These are phyloP conservation scores for Apostichopus californicus DNA, from an alignment of 35 echinoderm and acorn worm species.

Conservation along the genomic window DNA sequence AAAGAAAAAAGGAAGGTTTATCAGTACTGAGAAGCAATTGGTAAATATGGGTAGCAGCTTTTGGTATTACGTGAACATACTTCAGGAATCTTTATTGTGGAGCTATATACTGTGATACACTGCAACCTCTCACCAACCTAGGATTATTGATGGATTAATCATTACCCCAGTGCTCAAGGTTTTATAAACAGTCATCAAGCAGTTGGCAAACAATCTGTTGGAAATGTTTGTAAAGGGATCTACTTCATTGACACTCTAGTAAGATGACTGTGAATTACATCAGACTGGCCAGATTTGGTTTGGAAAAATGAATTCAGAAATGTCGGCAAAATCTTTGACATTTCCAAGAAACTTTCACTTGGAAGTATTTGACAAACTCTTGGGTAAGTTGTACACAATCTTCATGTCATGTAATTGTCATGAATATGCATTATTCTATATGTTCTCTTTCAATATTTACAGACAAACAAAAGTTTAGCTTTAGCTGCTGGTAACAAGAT, in stretches of 20 bases:
- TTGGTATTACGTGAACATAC: background rate
- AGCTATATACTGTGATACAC: background rate
- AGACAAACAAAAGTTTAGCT: no score
- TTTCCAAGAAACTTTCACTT: background rate
- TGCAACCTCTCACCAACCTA: background rate
- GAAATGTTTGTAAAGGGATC: background rate
- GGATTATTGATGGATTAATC: slow-evolving; percentile 31
- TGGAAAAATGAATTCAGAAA: slow-evolving; percentile 6
- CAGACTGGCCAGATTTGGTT: background rate
- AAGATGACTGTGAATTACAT: background rate
- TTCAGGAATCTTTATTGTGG: background rate
- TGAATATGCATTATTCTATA: no score
- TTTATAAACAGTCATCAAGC: background rate
- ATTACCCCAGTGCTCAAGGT: background rate
- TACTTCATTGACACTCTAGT: background rate
- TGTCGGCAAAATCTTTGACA: background rate
- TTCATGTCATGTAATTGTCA: background rate
- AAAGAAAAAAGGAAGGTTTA: background rate
- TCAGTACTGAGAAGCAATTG: background rate
- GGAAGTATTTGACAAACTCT: background rate
- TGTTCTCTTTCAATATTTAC: no score
- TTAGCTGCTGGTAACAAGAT: background rate
- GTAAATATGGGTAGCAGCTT: background rate
- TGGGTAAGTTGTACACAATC: slow-evolving; percentile 10
- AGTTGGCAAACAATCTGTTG: background rate